These are phyloP conservation scores for Typhlomys cinereus DNA, from an alignment of 2,113 vertebrate genomes.

Conservation along the genomic window DNA sequence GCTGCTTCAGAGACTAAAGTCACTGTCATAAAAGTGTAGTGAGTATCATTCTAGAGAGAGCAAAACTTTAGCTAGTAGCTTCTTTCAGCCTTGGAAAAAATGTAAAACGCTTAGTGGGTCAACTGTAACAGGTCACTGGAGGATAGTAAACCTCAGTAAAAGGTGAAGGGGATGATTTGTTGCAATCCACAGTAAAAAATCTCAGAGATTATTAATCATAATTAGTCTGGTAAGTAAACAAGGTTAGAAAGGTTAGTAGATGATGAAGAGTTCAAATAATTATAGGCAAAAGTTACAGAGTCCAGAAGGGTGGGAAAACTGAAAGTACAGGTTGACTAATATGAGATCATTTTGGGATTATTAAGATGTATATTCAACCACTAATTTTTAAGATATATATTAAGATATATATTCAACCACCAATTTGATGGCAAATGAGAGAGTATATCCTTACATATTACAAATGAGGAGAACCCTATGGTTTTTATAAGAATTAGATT, in stretches of 20 bases:
- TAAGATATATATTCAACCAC: neutral
- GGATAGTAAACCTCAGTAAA: neutral
- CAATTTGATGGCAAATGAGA: neutral
- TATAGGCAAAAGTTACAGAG: neutral
- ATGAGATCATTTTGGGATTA: neutral
- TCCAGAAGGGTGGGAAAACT: neutral
- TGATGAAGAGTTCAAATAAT: neutral
- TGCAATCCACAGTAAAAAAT: neutral
- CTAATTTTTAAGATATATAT: neutral
- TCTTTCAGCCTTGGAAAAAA: neutral
- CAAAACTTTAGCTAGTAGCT: neutral
- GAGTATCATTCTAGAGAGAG: neutral
- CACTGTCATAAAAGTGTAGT: neutral
- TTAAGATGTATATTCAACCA: neutral
- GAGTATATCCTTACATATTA: neutral
- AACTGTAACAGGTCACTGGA: neutral
- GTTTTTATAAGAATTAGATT: neutral
- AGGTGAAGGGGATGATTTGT: neutral
- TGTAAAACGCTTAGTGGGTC: neutral
- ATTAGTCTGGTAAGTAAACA: neutral
- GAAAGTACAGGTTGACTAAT: neutral
- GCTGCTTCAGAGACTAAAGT: neutral
- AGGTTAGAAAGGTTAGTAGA: neutral
- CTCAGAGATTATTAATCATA: neutral
- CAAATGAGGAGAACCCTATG: neutral